Evolutionary conservation across 2,797 vertebrate genomes (phyloP), one percentile per base, ranked within the genome.

Genomic region (Bovichtus diacanthus): DNA sequence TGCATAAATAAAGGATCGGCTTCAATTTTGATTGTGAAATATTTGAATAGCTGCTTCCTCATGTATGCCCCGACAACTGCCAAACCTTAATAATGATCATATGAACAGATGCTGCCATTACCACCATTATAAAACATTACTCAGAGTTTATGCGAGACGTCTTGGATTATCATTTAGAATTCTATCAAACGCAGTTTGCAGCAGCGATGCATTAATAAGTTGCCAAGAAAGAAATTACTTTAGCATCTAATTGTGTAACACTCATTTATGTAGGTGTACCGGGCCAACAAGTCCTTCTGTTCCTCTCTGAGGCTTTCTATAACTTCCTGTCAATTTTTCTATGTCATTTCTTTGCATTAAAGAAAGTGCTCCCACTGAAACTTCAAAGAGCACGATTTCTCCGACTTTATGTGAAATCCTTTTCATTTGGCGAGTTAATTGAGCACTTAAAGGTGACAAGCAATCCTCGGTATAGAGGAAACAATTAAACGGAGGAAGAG

Each of bases 401-500:
- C 39, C 51, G 34, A 49, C 53, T 82, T 54, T 29, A 78, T 76
- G 53, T 78, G 34, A 70, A 83, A 19, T 23, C 61, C 29, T 56
- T 67, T 76, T 39, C 31, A 72, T 34, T 65, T 49, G 23, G 62
- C 4, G 2, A 71, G 53, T 62, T 83, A 76, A 83, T 72, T 75
- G 66, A 4, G 8, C 50, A 56, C 41, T 49, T 81, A 19, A 27
- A 68, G 34, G 39, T 70, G 60, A 71, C 31, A 56, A 70, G 64
- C 19, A 38, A 60, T 67, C 46, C 55, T 65, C 43, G 44, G 34
- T 31, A 36, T n/a, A 31, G 58, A 64, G 27, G 58, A 50, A 73
- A 73, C 23, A 64, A 74, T 62, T 60, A 54, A 70, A 73, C 46
- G 15, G 38, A 13, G 9, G 51, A 61, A 47, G 36, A 18, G 12